Base-by-base conservation (phyloP, 1,140 invertebrate species). In the Radopholus similis region DNA sequence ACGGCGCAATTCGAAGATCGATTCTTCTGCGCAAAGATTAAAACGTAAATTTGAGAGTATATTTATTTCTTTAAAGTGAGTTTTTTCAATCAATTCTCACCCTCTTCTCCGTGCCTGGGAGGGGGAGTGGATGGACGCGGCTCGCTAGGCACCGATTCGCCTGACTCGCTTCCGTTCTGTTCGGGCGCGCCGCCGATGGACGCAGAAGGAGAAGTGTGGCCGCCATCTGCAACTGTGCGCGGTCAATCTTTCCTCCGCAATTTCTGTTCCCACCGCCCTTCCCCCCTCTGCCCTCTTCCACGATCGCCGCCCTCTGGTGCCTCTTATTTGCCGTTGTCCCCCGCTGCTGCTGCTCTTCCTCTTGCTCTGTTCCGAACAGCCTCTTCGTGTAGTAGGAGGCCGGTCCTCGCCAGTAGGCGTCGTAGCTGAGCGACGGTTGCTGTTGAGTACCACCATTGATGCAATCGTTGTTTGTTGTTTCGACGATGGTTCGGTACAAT, bases 341-440 rank as follows among this genome's bases (percentile, higher is more conserved):
- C 23, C 11, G 58, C 47, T 30, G 32, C 58, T 30, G 58, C 34
- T 47, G 40, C 49, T 38, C 32, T 59, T 32, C 49, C 49, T 62
- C 18, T 28, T 49, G 26, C 58, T 47, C 42, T 42, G 18, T 40
- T 62, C 58, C 58, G 18, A 62, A 62, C 42, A 62, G 40, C 23
- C 58, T 18, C 32, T 62, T 49, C n/a, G 40, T 62, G 21, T 62
- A 62, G 44, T 62, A 62, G 3, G 37, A 42, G 1, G 37, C 35
- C 11, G 58, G 58, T 13, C 58, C 49, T 30, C 58, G 42, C 58
- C 58, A 62, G 44, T 62, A 62, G n/a, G 58, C 58, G 32, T 62
- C 58, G 30, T 62, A 62, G 4, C 51, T n/a, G n/a, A n/a, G n/a
- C n/a, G n/a, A n/a, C n/a, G n/a, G n/a, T n/a, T n/a, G n/a, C n/a